Evolutionary conservation across 2,113 vertebrate genomes (phyloP), one percentile per base, ranked within the genome.

Genomic region (Hoplias malabaricus): DNA sequence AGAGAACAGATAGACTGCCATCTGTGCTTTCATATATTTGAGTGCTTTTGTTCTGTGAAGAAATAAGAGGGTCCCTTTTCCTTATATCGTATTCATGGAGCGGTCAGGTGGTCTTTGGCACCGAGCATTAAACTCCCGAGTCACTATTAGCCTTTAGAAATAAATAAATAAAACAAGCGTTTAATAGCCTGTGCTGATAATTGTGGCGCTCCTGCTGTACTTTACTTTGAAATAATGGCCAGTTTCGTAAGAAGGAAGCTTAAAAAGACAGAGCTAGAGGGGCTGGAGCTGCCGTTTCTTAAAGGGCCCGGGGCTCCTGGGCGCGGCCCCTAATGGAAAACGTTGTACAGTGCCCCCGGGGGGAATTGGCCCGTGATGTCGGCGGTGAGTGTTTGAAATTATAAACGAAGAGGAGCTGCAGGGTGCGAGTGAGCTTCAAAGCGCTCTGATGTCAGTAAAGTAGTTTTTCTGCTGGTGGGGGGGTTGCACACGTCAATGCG

Each of bases 81-180:
- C n/a, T n/a, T n/a, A n/a, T n/a, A n/a, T n/a, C n/a, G n/a, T n/a
- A n/a, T 77, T 69, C 69, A 33, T 7, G 40, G 36, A 29, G 4
- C 50, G 31, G 69, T 69, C 33, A 78, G 43, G 63, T 68, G 31
- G 10, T 72, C 48, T 3, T n/a, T 46, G 48, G 53, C 34, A 57
- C 27, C 42, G 36, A 75, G 59, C 34, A 16, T 33, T 59, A 38
- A 27, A 59, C 4, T 33, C 72, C 70, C 63, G 73, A 71, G 69
- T 83, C 77, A 72, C 59, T 65, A 83, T 79, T 76, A 77, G 77
- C 42, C 40, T 68, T 72, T 66, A 29, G 54, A 31, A 79, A n/a
- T n/a, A n/a, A n/a, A n/a, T n/a, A n/a, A n/a, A n/a, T n/a, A n/a
- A 72, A 57, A 79, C 33, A 76, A 83, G 66, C 54, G 1, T 25